Base-by-base conservation (phyloP, 2,797 vertebrate species). In the Ptychadena robeensis region DNA sequence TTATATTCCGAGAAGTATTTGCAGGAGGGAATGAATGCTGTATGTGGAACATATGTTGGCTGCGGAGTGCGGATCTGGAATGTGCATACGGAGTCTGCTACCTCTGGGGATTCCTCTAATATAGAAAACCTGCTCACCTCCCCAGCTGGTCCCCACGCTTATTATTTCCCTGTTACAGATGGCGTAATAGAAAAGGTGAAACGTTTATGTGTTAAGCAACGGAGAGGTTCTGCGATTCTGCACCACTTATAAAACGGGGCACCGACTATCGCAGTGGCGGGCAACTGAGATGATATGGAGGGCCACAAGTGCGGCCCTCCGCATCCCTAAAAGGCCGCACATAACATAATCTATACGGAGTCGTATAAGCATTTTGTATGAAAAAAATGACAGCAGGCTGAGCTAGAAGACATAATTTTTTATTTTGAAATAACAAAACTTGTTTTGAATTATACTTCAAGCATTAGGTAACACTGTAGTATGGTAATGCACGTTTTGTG, bases 11-110 rank as follows among this genome's bases (percentile, higher is more conserved):
- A 4, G 8, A 59, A 59, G 6, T 59, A 25, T 27, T 61, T 61
- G 10, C 27, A 61, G 59, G n/a, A 12, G n/a, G 18, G 35, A 18
- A 22, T 9, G 38, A 1, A 61, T 28, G 37, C 4, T 44, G n/a
- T 44, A 40, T 48, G 34, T 32, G 28, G 9, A 61, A 28, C 68
- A 32, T 72, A 7, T 44, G 78, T 63, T 44, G 57, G 40, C 34
- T 31, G 68, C 10, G 63, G 53, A 71, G 53, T 9, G 22, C 28
- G 9, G 53, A 28, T 63, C 35, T 61, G 68, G 78, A 61, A 69
- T 80, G 27, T 28, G 9, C n/a, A 9, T 32, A n/a, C 4, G 27
- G 9, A 28, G 9, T 9, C 25, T 61, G 25, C 59, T n/a, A 27
- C 34, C 66, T 37, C 34, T 2, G 5, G 77, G 67, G 67, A 70